Evolutionary conservation across 2,113 vertebrate genomes (phyloP).

Genomic region (Psilopsiagon aurifrons): DNA sequence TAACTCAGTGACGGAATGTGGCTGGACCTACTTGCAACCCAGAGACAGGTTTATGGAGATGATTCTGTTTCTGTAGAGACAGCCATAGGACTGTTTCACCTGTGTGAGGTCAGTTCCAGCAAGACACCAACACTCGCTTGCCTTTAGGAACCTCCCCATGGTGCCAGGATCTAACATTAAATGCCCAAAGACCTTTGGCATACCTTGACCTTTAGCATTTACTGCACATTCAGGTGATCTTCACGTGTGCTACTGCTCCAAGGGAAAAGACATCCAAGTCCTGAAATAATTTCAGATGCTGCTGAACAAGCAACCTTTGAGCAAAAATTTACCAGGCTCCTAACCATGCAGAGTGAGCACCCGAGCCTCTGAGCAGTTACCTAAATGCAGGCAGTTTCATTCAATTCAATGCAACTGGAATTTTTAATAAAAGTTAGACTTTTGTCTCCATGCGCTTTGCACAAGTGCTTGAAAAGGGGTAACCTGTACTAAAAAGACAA

Average conservation of each 20-base stretch:
- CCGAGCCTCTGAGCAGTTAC: not conserved
- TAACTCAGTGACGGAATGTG: fast-evolving
- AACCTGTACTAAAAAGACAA: not conserved
- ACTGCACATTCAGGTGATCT: not conserved
- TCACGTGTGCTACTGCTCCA: not conserved
- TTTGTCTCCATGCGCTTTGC: not conserved
- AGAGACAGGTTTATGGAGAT: not conserved
- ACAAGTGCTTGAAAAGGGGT: not conserved
- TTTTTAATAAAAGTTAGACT: not conserved
- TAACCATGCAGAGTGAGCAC: not conserved
- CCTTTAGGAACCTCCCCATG: not conserved
- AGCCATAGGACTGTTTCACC: not conserved
- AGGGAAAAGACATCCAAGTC: not conserved
- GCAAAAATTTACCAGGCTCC: not conserved
- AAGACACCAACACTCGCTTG: fast-evolving
- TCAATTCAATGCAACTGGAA: not conserved
- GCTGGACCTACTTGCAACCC: not conserved
- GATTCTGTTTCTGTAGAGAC: not conserved
- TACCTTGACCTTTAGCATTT: not conserved
- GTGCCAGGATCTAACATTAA: not conserved
- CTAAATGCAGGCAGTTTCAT: not conserved
- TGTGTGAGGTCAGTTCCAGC: not conserved
- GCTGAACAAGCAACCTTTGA: not conserved
- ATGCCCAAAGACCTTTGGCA: not conserved
- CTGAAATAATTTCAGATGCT: not conserved